Percentiles rank a stretch among this genome's conserved stretches.
These are phyloP conservation scores for Hiodon tergisus DNA, from an alignment of 2,113 vertebrate species.

Conservation along the genomic window DNA sequence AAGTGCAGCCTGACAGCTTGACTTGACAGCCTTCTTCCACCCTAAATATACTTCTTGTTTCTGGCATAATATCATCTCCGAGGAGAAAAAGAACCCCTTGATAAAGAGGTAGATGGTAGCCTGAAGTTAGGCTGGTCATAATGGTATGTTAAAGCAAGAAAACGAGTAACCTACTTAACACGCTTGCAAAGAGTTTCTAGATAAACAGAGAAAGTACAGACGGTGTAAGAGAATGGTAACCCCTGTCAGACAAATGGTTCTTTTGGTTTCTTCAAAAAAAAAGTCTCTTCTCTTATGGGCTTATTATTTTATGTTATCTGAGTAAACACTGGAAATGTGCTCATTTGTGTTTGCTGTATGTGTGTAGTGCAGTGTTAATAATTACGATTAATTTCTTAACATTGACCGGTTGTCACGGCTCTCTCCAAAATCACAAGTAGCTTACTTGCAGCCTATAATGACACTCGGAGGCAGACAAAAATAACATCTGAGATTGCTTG, in stretches of 20 bases:
- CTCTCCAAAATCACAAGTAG: no score
- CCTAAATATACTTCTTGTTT: constrained; percentile 57
- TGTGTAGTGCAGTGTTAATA: no score
- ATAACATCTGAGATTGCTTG: no score
- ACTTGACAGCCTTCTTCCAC: constrained; percentile 61
- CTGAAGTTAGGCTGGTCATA: constrained; percentile 9
- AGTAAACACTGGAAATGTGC: neutral
- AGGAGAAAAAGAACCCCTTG: constrained; percentile 13
- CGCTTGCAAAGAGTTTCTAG: neutral
- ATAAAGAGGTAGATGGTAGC: constrained; percentile 20
- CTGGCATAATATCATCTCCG: constrained; percentile 51
- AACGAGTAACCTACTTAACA: neutral
- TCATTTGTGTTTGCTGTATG: no score
- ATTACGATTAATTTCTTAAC: no score
- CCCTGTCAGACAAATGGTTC: no score
- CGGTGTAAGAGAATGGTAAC: constrained; percentile 4
- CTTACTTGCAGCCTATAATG: no score
- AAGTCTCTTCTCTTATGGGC: neutral
- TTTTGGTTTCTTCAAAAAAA: neutral
- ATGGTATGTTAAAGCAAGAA: neutral
- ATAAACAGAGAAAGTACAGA: neutral
- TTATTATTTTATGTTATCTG: neutral
- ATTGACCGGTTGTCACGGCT: no score
- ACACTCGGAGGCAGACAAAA: no score
- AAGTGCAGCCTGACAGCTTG: constrained; percentile 56